phyloP scores from a whole-genome alignment of 2,113 vertebrate species.

The Actinemys pallida region DNA sequence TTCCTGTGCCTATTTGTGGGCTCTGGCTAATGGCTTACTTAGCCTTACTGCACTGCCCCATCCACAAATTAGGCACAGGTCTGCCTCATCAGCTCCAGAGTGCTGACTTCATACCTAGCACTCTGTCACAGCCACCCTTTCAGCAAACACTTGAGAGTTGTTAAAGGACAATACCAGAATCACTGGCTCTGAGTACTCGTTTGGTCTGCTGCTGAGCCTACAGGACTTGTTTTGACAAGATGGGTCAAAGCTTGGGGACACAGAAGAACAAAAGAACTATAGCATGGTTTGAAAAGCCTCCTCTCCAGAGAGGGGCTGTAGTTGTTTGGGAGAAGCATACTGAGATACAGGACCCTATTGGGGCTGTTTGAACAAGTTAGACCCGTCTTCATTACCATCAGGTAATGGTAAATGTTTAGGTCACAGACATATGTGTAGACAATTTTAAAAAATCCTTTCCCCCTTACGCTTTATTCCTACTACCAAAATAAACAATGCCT shows the following conservation, averaged over 20 bases:
- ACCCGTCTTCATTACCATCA: not conserved
- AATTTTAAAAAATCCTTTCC: not conserved
- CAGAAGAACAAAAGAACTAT: not conserved
- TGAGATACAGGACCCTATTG: not conserved
- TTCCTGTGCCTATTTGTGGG: too few relatives aligned
- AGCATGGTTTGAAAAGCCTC: not conserved
- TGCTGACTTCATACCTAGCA: too few relatives aligned
- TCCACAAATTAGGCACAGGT: too few relatives aligned
- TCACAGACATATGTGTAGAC: not conserved
- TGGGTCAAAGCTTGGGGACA: not conserved
- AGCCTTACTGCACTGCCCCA: too few relatives aligned
- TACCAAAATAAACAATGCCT: not conserved
- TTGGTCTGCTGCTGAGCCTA: not conserved
- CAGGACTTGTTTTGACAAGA: not conserved
- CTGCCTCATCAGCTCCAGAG: too few relatives aligned
- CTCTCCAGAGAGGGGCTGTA: not conserved
- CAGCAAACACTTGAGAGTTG: not conserved
- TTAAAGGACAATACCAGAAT: not conserved
- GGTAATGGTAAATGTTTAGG: not conserved
- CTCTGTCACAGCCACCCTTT: too few relatives aligned
- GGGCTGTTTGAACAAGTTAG: fast-evolving
- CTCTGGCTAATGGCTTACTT: too few relatives aligned
- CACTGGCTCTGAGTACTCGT: not conserved
- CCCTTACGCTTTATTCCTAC: not conserved
- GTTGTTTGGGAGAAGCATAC: not conserved